Conservation (phyloP, 2,113 vertebrate species). For the Corydoras sp. region DNA sequence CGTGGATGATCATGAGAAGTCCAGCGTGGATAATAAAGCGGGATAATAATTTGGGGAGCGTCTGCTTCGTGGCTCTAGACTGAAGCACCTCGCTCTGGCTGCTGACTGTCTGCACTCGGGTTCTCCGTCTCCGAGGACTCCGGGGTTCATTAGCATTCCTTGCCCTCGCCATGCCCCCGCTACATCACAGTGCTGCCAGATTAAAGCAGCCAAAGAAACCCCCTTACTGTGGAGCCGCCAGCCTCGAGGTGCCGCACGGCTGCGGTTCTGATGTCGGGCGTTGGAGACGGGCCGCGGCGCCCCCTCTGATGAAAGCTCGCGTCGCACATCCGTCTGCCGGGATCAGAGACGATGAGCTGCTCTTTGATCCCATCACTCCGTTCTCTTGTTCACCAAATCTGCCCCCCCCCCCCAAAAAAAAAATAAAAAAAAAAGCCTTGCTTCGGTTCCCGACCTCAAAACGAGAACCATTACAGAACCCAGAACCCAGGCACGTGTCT, state of each 20-base stretch:
- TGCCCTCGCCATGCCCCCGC: background rate
- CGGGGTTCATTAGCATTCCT: constrained; percentile 14
- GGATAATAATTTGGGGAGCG: too few relatives aligned
- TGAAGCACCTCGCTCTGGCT: constrained; percentile 2
- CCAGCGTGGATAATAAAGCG: too few relatives aligned
- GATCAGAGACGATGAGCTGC: constrained; percentile 56
- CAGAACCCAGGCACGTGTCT: too few relatives aligned
- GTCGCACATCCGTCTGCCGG: constrained; percentile 32
- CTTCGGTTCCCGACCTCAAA: too few relatives aligned
- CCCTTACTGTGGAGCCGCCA: constrained; percentile 33
- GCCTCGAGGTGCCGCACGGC: constrained; percentile 13
- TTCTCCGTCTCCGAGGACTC: constrained; percentile 1
- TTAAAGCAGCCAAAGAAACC: constrained; percentile 21
- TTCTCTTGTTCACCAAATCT: background rate
- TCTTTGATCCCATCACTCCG: constrained; percentile 57
- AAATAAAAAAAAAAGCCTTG: too few relatives aligned
- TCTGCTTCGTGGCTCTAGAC: background rate
- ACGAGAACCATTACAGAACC: too few relatives aligned
- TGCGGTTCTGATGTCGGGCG: constrained; percentile 32
- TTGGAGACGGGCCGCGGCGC: constrained; percentile 1
- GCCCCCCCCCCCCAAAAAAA: too few relatives aligned
- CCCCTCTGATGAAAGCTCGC: constrained; percentile 29
- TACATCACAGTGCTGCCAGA: constrained; percentile 15
- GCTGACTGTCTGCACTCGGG: constrained; percentile 27
- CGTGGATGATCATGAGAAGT: too few relatives aligned